Conservation (phyloP, 2,113 vertebrate genomes). For the Balaeniceps rex region DNA sequence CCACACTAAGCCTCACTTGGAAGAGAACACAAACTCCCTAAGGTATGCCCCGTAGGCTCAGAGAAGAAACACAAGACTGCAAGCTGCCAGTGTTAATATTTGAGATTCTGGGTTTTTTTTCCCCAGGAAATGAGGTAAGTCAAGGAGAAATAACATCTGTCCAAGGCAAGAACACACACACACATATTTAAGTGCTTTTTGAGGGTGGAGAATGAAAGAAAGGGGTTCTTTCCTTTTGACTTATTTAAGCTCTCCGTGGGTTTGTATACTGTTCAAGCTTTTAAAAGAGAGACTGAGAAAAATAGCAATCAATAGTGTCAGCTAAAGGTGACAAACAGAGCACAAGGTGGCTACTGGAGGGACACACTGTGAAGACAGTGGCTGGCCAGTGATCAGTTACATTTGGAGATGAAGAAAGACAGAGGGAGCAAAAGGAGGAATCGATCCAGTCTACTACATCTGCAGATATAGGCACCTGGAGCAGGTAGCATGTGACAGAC, state of each 20-base stretch:
- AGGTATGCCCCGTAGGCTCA: background rate
- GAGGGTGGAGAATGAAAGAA: background rate
- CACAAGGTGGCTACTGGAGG: background rate
- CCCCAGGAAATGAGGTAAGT: conserved; percentile 6
- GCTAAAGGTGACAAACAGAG: conserved; percentile 37
- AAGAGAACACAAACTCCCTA: conserved; percentile 25
- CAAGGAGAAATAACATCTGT: conserved; percentile 43
- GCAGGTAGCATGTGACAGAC: conserved; percentile 15
- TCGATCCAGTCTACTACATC: background rate
- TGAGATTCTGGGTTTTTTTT: conserved; percentile 19
- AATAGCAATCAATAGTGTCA: conserved; percentile 32
- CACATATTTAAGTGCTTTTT: background rate
- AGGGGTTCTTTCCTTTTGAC: conserved; percentile 9
- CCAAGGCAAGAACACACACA: background rate
- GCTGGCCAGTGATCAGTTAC: conserved; percentile 19
- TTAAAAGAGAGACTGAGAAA: conserved; percentile 15
- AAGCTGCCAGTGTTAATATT: conserved; percentile 26
- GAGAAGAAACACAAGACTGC: background rate
- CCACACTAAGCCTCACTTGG: background rate
- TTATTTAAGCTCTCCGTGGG: background rate
- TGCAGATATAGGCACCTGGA: conserved; percentile 13
- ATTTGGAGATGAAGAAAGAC: conserved; percentile 16
- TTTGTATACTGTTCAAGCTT: conserved; percentile 1
- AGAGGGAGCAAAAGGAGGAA: conserved; percentile 33
- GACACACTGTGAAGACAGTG: background rate